Evolutionary conservation across 2,113 vertebrate species (phyloP).

Genomic region (Xenus cinereus): DNA sequence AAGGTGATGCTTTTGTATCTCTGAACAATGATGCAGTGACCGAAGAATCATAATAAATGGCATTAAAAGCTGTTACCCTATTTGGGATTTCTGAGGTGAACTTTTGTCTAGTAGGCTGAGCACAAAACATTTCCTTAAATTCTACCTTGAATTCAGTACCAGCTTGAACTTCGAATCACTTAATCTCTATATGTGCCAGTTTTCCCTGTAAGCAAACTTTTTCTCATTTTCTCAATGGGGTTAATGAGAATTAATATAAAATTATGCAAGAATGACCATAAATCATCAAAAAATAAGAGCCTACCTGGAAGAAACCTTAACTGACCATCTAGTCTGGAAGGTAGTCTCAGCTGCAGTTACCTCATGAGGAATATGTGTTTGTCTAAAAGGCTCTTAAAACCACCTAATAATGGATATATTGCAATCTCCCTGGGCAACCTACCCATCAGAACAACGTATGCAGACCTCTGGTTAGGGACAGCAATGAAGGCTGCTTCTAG

Average conservation of each 20-base stretch:
- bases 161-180: neutral
- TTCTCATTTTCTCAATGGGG: neutral
- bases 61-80: neutral
- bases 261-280: neutral
- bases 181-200: neutral
- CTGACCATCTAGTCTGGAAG: neutral
- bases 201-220: neutral
- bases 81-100: neutral
- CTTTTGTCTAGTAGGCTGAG: neutral
- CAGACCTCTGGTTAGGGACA: neutral
- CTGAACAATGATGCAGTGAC: neutral
- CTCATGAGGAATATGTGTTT: neutral
- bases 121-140: neutral
- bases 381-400: neutral
- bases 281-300: neutral
- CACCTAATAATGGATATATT: neutral
- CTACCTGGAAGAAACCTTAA: neutral
- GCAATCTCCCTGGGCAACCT: neutral
- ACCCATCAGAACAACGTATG: neutral
- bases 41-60: neutral
- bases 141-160: neutral
- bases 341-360: neutral
- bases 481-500: neutral
- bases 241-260: neutral
- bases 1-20: neutral